Evolutionary conservation across 2,888 invertebrate genomes (phyloP), one percentile per base, ranked within the genome.

Genomic region (Metellina segmentata): DNA sequence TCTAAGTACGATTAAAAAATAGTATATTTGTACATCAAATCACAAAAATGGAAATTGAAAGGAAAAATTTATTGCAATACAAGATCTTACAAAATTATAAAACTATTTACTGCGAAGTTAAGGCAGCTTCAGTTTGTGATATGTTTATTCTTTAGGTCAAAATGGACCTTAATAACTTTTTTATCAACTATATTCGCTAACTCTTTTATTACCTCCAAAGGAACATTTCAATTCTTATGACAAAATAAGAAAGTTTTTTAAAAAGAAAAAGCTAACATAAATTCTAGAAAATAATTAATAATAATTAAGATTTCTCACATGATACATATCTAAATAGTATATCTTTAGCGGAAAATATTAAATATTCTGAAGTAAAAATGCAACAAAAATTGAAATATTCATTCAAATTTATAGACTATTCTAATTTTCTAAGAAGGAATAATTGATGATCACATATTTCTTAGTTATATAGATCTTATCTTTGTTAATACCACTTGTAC

Each of bases 91-190:
- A 91, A 91, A 91, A 87, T 91, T 91, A 91, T 91, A 91, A 87
- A 91, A 91, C 86, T 86, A 87, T 82, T 87, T 75, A 83, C 82
- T 87, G 91, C 87, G 86, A 91, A 91, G 91, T 87, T 91, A 91
- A 91, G 91, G 91, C 91, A 91, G 87, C 91, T 87, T 87, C 87
- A 91, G 91, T 87, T 90, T 82, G 71, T 91, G 91, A 91, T 91
- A 91, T 91, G 91, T 91, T 87, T 82, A 91, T 91, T 91, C 91
- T 87, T 87, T 71, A 86, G 86, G 85, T 81, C 71, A 74, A 53
- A 79, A 71, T 75, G 81, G 81, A 69, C 74, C 74, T 85, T 79
- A 69, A 81, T 53, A 71, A 71, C 71, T 74, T 88, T 74, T 78
- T 53, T 53, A 53, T n/a, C 20, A n/a, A 71, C 48, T 70, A 11